Evolutionary conservation across 2,797 vertebrate genomes (phyloP), one percentile per base, ranked within the genome.

Genomic region (Dendrocincla fuliginosa): DNA sequence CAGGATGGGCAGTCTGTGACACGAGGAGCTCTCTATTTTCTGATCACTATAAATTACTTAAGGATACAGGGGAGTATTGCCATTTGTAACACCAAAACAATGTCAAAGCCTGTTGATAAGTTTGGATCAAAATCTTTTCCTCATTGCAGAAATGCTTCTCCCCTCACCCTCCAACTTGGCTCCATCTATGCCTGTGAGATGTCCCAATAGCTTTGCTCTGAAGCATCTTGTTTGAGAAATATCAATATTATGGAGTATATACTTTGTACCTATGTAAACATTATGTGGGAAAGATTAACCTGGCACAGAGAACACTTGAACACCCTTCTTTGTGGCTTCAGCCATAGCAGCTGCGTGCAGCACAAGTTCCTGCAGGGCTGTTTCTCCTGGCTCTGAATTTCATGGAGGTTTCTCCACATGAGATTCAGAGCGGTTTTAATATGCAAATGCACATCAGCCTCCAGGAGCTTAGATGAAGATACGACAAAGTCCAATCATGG

Each of bases 321-420:
- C 7, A 57, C 2, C 6, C 1, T 9, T 44, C 23, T 75, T 71
- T 14, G 57, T 3, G 25, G 49, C 16, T 84, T 75, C 50, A 68
- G 50, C n/a, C 16, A n/a, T 0, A 59, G 84, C 55, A 79, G 47
- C 78, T 76, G 42, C 6, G 44, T 11, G n/a, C 0, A 0, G 37
- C 42, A 44, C 69, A 75, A 59, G 49, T 69, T 91, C 57, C 69
- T 53, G 41, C 60, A 89, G 85, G 11, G 32, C 32, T 49, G 50
- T 5, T 52, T 57, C 32, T 90, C 63, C 41, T 63, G 47, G n/a
- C 71, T 95, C 56, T 47, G 22, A 60, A 74, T 71, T 70, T 84
- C 41, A 68, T 11, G 32, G 41, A 61, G 27, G 42, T 82, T 84
- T 73, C 75, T 84, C 42, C 44, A 64, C 25, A 49, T 8, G 73